Conservation (phyloP, 2,888 invertebrate genomes). For the Melanophora roralis region DNA sequence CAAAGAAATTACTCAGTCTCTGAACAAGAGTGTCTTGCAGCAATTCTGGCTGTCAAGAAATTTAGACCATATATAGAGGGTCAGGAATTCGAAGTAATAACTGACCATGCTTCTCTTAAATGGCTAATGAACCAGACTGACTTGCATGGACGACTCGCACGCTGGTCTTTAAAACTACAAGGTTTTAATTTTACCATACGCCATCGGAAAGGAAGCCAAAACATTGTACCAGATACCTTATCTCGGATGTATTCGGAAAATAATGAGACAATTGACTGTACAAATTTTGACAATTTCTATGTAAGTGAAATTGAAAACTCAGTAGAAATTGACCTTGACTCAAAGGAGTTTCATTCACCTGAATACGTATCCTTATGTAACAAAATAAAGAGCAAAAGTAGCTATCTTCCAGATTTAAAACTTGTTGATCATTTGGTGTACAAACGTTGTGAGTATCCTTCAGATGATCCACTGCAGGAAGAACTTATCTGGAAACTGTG, state of each 20-base stretch:
- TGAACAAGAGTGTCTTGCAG: too few species aligned
- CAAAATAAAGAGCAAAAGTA: background rate
- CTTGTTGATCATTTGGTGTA: slow-evolving; percentile 15
- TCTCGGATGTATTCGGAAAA: background rate
- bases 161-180: too few species aligned
- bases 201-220: too few species aligned
- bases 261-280: background rate
- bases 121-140: too few species aligned
- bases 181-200: too few species aligned
- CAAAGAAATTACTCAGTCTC: background rate
- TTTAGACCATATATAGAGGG: too few species aligned
- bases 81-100: too few species aligned
- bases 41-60: too few species aligned
- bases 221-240: too few species aligned
- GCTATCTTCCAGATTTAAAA: slow-evolving; percentile 1
- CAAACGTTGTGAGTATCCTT: background rate
- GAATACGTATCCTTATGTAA: background rate
- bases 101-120: too few species aligned
- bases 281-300: too few species aligned
- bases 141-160: background rate
- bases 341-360: background rate
- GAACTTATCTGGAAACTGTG: slow-evolving; percentile 32
- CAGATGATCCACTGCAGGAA: slow-evolving; percentile 4
- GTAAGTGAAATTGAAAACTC: background rate
- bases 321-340: background rate